Evolutionary conservation across 35 echinoderm and acorn worm genomes (phyloP), one percentile per base, ranked within the genome.

Genomic region (Amphiura filiformis): DNA sequence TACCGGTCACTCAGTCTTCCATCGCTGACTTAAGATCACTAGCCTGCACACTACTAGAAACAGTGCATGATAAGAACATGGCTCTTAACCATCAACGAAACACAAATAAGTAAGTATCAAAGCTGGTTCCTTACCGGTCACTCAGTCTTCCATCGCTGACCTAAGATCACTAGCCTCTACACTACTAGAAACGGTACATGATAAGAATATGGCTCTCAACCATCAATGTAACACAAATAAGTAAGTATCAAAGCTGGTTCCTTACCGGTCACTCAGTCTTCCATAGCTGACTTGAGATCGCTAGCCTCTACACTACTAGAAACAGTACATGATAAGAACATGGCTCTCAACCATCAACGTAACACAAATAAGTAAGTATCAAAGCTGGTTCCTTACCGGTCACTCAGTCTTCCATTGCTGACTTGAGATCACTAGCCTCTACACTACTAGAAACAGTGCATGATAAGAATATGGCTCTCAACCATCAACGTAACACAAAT

Each of bases 151-250:
- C n/a, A 83, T 99, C 0, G 85, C 87, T 39, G 96, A 99, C 80
- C 90, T 99, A 22, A 93, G 94, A 40, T 89, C 92, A 0, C 44
- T 99, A 17, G 93, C 96, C 22, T 86, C 90, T 81, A 90, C 96
- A 80, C 81, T 99, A 49, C 82, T 99, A 39, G 96, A 99, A 84
- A 94, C 92, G 20, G 86, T 99, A 35, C 93, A 94, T 88, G 96
- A 99, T 75, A 99, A 99, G 76, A 99, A 92, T 76, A 88, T 99
- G 56, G 96, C 96, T 32, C 64, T 99, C 9, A 94, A 94, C 77
- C 96, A 99, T 77, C 96, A 99, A 36, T 76, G 93, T 81, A 99
- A 95, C 82, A 99, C 96, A 22, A 99, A 99, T 85, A 99, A 95
- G 96, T 99, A 88, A 93, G 94, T 79, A 56, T 11, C 44, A 97